These are phyloP conservation scores for Rhynchonycteris naso DNA, from an alignment of 2,797 vertebrate species.

Conservation along the genomic window DNA sequence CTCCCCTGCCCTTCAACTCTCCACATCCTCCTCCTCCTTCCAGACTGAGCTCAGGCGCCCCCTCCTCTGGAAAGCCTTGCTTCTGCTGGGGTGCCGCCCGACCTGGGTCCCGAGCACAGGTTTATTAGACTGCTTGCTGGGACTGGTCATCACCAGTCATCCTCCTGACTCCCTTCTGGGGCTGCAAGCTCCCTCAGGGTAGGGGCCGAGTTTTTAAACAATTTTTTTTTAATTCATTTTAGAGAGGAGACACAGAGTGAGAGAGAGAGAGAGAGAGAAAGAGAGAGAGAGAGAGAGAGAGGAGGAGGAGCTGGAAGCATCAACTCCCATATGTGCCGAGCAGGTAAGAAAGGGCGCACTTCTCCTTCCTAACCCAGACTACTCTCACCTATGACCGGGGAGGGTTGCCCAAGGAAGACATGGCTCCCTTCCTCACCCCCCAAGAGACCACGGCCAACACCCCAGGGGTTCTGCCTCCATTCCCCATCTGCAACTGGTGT, in stretches of 20 bases:
- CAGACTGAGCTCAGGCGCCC: not conserved
- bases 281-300: no score
- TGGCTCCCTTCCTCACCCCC: not conserved
- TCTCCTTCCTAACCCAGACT: not conserved
- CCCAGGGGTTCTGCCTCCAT: not conserved
- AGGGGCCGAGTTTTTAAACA: not conserved
- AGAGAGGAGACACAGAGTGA: no score
- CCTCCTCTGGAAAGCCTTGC: not conserved
- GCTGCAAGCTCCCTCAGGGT: not conserved
- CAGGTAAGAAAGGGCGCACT: rapidly evolving
- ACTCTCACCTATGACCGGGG: not conserved
- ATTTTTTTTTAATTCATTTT: no score
- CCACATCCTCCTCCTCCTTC: not conserved
- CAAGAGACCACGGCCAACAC: not conserved
- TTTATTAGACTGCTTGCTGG: no score
- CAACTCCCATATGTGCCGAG: no score
- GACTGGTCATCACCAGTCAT: not conserved
- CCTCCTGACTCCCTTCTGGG: not conserved
- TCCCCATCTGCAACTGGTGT: no score
- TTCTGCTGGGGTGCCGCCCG: no score
- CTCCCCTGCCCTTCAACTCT: no score
- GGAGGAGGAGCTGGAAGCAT: no score
- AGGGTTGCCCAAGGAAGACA: not conserved
- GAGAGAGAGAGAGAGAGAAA: no score
- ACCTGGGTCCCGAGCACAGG: not conserved